Conservation (phyloP, 2,888 invertebrate species). For the Apocheima hispidaria region DNA sequence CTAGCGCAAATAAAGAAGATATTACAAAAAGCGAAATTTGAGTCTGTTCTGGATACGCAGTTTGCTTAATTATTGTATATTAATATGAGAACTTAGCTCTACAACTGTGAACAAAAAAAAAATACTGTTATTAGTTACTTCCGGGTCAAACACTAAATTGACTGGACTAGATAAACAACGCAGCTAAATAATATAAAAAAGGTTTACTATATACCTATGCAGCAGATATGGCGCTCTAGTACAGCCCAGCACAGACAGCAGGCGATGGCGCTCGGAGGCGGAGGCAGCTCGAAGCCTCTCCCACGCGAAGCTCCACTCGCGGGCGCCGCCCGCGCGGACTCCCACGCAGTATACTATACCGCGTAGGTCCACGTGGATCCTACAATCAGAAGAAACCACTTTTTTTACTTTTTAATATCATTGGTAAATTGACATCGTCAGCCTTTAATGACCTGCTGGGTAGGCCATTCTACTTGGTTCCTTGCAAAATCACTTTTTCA, state of each 20-base stretch:
- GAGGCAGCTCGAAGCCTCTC: constrained; percentile 91
- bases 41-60: no score
- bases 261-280: constrained; percentile 92
- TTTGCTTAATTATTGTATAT: no score
- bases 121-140: no score
- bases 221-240: constrained; percentile 94
- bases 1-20: no score
- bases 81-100: no score
- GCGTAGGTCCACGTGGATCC: constrained; percentile 94
- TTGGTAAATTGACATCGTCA: background rate
- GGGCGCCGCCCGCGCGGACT: constrained; percentile 92
- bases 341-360: constrained; percentile 95
- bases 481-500: no score
- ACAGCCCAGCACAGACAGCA: constrained; percentile 93
- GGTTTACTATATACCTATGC: constrained; percentile 77
- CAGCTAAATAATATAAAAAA: background rate
- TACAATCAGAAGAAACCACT: constrained; percentile 57
- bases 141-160: no score
- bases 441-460: no score
- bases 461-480: no score
- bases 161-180: no score
- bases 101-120: no score
- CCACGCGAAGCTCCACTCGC: constrained; percentile 96
- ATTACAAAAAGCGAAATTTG: no score
- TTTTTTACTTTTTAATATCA: background rate